Base-by-base conservation (phyloP, 2,888 invertebrate species). In the Eupithecia dodoneata region DNA sequence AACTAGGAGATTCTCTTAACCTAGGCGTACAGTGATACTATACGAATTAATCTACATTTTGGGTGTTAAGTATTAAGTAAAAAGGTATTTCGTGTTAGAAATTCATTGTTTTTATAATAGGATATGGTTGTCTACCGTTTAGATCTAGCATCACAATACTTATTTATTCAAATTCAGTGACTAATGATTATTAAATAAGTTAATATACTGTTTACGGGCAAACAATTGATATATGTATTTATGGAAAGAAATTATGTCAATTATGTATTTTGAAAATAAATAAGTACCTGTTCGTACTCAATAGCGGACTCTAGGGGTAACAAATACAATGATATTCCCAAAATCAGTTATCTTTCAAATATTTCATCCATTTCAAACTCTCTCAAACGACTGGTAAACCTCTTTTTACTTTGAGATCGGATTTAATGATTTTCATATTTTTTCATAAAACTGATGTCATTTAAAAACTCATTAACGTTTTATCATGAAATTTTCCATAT, bases 101-200 rank as follows among this genome's bases (percentile, higher is more conserved):
- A 18, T 30, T 55, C 41, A 18, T 55, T 12, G 52, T 65, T 41
- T 59, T 75, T 71, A 30, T 30, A 18, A 63, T 59, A 74, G 13
- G 72, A 74, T 73, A 82, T 15, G 41, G 7, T 42, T 3, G 82
- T 82, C 80, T 81, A 74, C 70, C 82, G 86, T 83, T 30, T 82
- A 84, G 82, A 83, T 83, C 79, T 82, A 74, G 72, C 87, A 87
- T 87, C 87, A 87, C 87, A 87, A 87, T 81, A 84, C 84, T 85
- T 83, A 82, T 82, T 88, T 87, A 88, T 87, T 81, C 73, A 88
- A 86, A 87, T 79, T 91, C 91, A 91, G 91, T 91, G 91, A 88
- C 81, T 80, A 84, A 84, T 85, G 30, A 30, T 86, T 83, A 83
- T 86, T 85, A 83, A 66, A 15, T 66, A 81, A 18, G 9, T 30